These are phyloP conservation scores for Clarias batrachus DNA, from an alignment of 2,113 vertebrate species.

Conservation along the genomic window DNA sequence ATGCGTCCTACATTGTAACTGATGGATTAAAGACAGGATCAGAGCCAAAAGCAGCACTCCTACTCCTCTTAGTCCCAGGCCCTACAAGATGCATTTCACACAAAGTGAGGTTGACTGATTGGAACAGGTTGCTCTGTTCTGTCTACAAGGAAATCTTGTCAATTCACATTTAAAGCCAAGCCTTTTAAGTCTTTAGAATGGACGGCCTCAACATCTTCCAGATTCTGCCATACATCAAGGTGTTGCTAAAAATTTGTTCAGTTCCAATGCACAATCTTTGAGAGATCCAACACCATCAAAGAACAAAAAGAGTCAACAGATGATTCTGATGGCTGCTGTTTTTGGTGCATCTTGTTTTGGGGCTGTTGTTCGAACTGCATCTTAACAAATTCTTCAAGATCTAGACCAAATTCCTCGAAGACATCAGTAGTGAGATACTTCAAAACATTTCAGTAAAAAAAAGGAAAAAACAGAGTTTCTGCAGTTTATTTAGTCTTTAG, in stretches of 20 bases:
- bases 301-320: not conserved
- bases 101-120: not conserved
- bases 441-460: constrained; percentile 40
- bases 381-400: not conserved
- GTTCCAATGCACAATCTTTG: not conserved
- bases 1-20: not conserved
- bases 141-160: constrained; percentile 2
- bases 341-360: not conserved
- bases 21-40: not conserved
- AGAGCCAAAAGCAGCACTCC: not conserved
- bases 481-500: constrained; percentile 23
- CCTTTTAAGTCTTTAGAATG: constrained; percentile 3
- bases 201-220: not conserved
- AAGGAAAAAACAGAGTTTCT: constrained; percentile 15
- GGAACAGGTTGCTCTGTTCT: not conserved
- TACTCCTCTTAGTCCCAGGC: not conserved
- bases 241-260: constrained; percentile 9
- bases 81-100: not conserved
- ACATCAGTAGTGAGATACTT: constrained; percentile 25
- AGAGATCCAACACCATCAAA: not conserved
- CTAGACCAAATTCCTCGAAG: not conserved
- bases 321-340: not conserved
- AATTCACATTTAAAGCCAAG: not conserved
- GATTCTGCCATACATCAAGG: not conserved
- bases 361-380: not conserved